Conservation (phyloP, 2,113 vertebrate genomes). For the Zingel zingel region DNA sequence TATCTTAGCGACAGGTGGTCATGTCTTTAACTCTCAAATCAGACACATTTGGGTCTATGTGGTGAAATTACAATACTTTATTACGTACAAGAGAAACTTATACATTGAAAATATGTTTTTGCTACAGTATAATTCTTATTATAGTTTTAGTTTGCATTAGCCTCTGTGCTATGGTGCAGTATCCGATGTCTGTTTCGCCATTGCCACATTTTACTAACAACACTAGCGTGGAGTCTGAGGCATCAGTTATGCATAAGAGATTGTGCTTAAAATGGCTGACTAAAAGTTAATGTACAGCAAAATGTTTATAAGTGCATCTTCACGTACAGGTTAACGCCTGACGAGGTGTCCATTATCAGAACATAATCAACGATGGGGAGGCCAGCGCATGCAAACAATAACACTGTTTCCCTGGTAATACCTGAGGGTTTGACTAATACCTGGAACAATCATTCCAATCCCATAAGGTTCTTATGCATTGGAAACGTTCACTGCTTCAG, state of each 20-base stretch:
- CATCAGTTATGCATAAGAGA: background rate
- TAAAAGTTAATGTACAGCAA: background rate
- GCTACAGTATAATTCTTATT: background rate
- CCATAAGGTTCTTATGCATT: no score
- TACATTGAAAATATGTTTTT: no score
- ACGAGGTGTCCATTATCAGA: no score
- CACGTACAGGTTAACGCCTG: no score
- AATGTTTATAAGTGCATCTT: background rate
- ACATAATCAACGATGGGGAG: no score
- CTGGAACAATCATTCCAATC: no score
- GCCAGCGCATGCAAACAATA: no score
- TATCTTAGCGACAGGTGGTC: slow-evolving; percentile 89
- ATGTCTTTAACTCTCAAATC: background rate
- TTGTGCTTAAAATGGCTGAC: no score
- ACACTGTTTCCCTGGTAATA: no score
- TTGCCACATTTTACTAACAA: background rate
- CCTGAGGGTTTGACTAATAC: no score
- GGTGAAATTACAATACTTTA: background rate
- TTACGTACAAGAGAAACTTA: background rate
- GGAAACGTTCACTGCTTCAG: no score
- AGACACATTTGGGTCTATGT: background rate
- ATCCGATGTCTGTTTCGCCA: background rate
- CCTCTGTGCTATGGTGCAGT: background rate
- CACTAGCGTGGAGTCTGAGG: background rate
- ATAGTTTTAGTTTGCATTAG: background rate